A percentile compares a stretch with the other conserved stretches of the same genome.
Conservation (phyloP, 2,113 vertebrate genomes). For the Sebastes schlegelii region DNA sequence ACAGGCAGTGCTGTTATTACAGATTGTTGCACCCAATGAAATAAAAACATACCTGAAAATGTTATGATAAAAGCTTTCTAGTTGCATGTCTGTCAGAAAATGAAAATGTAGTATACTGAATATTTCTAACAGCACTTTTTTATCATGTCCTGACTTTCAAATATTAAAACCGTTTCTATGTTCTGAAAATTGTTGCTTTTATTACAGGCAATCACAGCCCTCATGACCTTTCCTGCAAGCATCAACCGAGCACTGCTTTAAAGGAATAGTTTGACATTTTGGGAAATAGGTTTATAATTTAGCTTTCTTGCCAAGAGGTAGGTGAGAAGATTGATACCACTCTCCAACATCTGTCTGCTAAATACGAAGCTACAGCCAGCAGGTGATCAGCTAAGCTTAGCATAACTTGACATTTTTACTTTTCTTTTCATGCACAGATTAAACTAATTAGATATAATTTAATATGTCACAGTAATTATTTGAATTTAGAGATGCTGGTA, state of each 20-base stretch:
- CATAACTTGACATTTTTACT: neutral
- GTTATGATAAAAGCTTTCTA: neutral
- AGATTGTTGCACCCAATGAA: neutral
- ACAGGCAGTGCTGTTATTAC: neutral
- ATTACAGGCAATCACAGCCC: neutral
- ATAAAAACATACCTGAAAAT: neutral
- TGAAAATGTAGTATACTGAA: neutral
- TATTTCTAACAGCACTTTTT: neutral
- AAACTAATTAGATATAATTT: neutral
- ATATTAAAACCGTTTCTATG: neutral
- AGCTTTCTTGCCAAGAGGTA: neutral
- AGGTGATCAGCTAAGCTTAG: neutral
- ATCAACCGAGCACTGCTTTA: neutral
- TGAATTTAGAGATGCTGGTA: neutral
- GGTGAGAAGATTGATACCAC: neutral
- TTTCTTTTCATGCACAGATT: neutral
- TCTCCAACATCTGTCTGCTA: neutral
- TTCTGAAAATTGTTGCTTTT: neutral
- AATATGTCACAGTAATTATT: conserved; percentile 2
- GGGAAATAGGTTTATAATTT: neutral
- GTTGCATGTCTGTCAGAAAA: neutral
- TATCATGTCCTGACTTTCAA: neutral
- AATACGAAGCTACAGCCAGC: neutral
- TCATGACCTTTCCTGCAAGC: neutral
- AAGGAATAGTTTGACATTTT: neutral